phyloP scores from a whole-genome alignment of 2,888 invertebrate genomes.

The Athalia cordata region DNA sequence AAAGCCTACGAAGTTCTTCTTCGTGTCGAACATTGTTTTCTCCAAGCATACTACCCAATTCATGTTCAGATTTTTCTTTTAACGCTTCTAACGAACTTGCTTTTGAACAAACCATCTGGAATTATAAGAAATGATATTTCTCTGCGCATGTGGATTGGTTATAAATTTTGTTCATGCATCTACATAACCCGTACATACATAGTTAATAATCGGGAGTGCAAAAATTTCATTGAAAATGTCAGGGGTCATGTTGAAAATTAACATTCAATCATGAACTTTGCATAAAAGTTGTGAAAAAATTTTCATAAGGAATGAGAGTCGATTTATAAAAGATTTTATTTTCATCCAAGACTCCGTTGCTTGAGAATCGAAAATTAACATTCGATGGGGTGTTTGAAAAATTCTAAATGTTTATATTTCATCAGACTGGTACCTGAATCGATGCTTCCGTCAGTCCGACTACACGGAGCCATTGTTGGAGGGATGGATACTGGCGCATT shows the following conservation, averaged over 20 bases:
- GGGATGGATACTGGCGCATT: slow-evolving; percentile 84
- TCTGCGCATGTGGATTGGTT: not conserved
- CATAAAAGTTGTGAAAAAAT: not conserved
- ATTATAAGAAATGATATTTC: slow-evolving; percentile 43
- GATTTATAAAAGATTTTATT: no score
- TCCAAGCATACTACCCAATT: slow-evolving; percentile 83
- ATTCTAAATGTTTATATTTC: no score
- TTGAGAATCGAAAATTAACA: not conserved
- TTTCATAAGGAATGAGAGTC: not conserved
- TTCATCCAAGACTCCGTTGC: not conserved
- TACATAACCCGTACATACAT: not conserved
- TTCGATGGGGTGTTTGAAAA: not conserved
- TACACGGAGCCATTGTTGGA: slow-evolving; percentile 93
- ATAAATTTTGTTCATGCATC: not conserved
- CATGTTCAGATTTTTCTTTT: slow-evolving; percentile 89
- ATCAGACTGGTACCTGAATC: slow-evolving; percentile 77
- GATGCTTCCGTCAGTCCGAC: slow-evolving; percentile 87
- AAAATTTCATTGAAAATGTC: not conserved
- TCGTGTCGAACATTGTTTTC: slow-evolving; percentile 80
- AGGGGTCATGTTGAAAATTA: not conserved
- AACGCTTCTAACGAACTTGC: slow-evolving; percentile 86
- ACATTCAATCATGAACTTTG: slow-evolving; percentile 1
- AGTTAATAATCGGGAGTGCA: not conserved
- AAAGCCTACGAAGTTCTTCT: slow-evolving; percentile 88
- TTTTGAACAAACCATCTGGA: slow-evolving; percentile 82